Percentiles rank a stretch among this genome's conserved stretches.
phyloP scores from a whole-genome alignment of 2,113 vertebrate genomes.

The Neodon shergylaensis region DNA sequence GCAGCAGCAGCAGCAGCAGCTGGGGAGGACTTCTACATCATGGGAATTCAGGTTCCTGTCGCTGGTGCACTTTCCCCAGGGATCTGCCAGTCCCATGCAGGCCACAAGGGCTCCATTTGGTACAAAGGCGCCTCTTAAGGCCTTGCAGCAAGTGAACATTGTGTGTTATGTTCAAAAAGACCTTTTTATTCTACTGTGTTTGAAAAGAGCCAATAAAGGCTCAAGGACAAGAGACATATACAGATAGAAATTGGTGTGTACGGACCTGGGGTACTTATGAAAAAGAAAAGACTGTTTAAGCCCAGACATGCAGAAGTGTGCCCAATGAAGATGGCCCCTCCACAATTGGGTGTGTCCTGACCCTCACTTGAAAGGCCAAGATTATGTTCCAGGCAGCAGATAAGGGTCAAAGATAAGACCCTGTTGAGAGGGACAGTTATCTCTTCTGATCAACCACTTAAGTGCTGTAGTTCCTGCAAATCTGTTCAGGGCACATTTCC shows the following conservation, averaged over 20 bases:
- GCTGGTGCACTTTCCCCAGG: background rate
- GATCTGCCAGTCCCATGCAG: background rate
- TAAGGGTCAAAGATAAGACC: background rate
- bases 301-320: background rate
- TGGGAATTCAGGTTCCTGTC: background rate
- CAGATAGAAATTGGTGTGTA: conserved; percentile 13
- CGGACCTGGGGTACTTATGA: background rate
- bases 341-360: rapidly evolving
- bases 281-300: conserved; percentile 13
- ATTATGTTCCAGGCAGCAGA: rapidly evolving
- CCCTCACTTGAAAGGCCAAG: background rate
- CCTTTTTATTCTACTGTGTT: conserved; percentile 30
- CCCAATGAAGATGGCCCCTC: background rate
- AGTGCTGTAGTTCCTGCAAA: conserved; percentile 24
- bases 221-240: conserved; percentile 11
- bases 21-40: background rate
- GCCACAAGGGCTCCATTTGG: background rate
- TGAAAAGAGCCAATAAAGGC: conserved; percentile 53
- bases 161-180: conserved; percentile 51
- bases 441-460: background rate
- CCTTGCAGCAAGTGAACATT: background rate
- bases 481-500: background rate
- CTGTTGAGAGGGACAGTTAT: rapidly evolving
- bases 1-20: background rate
- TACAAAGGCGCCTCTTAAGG: background rate